Evolutionary conservation across 2,888 invertebrate species (phyloP), one percentile per base, ranked within the genome.

Genomic region (Macrostomum cliftonense): DNA sequence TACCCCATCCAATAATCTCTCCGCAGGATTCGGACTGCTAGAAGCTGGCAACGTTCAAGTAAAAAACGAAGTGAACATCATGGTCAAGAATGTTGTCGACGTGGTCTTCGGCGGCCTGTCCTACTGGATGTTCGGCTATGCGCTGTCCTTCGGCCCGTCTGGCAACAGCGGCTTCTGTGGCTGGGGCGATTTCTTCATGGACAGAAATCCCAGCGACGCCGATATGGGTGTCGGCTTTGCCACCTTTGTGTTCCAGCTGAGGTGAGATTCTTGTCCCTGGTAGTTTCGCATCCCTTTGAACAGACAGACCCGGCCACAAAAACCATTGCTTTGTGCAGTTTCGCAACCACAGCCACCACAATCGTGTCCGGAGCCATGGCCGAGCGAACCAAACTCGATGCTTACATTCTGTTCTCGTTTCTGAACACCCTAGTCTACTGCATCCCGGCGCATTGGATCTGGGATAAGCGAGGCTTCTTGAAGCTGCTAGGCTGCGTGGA

Each of bases 61-160:
- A 20, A 64, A 88, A 71, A 89, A 88, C 63, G 88, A 88, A 73
- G 86, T 86, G 0, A 88, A 88, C 65, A 88, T 91, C 49, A 89
- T 91, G 89, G 86, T 91, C 82, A 91, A 91, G 69, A 89, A 89
- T 62, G 79, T 87, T 0, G 83, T 85, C 0, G 89, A 91, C 60
- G 86, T 91, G 46, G 83, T 86, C 1, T 76, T 91, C 17, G 89
- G 89, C 2, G 89, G 86, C 52, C 68, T 86, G 12, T 86, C 87
- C 0, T 91, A 89, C 71, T 91, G 91, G 91, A 77, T 83, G 19
- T 84, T 89, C 63, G 89, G 89, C 1, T 91, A 83, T 68, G 87
- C 85, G 1, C 76, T 88, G 70, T 85, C 85, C 2, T 89, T 85
- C 62, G 89, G 70, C 5, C 56, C 56, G 12, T 63, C 59, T 12